Base-by-base conservation (phyloP, 2,888 invertebrate genomes). In the Xylota segnis region DNA sequence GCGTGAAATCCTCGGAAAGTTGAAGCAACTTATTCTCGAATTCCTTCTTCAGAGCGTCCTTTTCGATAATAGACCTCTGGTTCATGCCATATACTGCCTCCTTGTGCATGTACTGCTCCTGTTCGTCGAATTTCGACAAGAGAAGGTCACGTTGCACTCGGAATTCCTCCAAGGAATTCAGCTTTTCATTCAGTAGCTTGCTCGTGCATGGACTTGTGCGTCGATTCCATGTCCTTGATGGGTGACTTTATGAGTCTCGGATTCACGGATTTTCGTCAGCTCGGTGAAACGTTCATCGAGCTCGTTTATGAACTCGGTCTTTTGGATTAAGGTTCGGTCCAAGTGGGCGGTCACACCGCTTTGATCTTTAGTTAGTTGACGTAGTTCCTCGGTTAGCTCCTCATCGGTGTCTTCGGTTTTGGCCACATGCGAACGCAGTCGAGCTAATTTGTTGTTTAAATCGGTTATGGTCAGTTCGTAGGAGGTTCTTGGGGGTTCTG, bases 111-210 rank as follows among this genome's bases (percentile, higher is more conserved):
- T 59, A 94, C 94, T 94, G 93, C 89, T 98, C 97, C 92, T 98
- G 96, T 5, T 94, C 94, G 89, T 96, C 96, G 90, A 96, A 97
- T 90, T 97, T 97, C 88, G 94, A 94, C 94, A 97, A 95, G 59
- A 98, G 93, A 83, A 97, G 96, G 87, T 97, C 96, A 83, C 97
- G 94, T 88, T 97, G 97, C n/a, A 96, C 93, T 88, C 97, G 94
- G 92, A 98, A 98, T 89, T 98, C 98, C 92, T 98, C 98, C 83
- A 98, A 92, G 0, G 98, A 96, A 89, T 97, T 97, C 9, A 98
- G 91, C 93, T 98, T 98, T 40, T 98, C 98, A 89, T 96, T 97
- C 89, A 94, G 90, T 7, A 98, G 93, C 93, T 98, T 96, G 96
- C 89, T 97, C 97, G 88, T 97, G 96, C 97, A 90, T 97, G 94